phyloP scores from a whole-genome alignment of 1,140 invertebrate genomes.

The Phthorimaea operculella region DNA sequence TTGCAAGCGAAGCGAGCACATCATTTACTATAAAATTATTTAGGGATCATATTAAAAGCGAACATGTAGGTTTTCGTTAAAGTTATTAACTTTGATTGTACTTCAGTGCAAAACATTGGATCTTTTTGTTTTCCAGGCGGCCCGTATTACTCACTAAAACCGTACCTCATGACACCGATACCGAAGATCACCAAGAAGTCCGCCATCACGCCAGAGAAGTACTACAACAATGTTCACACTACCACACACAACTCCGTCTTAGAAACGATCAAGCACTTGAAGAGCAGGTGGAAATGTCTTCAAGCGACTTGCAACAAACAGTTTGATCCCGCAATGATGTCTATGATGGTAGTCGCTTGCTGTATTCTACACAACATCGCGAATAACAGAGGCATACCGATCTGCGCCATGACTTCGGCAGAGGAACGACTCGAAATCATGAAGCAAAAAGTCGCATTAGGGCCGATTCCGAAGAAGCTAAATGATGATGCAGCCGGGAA shows the following conservation, averaged over 20 bases:
- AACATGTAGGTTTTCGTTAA: too few species aligned
- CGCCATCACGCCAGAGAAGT: conserved; percentile 47
- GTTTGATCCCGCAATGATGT: conserved; percentile 40
- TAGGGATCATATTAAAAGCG: too few species aligned
- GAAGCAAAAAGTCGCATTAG: conserved; percentile 55
- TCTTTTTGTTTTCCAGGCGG: conserved; percentile 34
- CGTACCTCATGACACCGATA: conserved; percentile 52
- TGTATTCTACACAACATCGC: conserved; percentile 53
- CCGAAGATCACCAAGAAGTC: conserved; percentile 55
- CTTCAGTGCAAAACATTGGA: neutral
- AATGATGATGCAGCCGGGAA: conserved; percentile 34
- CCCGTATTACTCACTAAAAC: conserved; percentile 43
- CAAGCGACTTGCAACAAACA: conserved; percentile 52
- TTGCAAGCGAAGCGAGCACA: too few species aligned
- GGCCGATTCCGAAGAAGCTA: conserved; percentile 37
- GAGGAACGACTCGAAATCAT: conserved; percentile 51
- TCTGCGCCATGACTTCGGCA: conserved; percentile 36
- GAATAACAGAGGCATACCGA: conserved; percentile 28
- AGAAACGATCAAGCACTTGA: conserved; percentile 50
- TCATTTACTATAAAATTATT: too few species aligned
- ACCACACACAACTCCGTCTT: conserved; percentile 30
- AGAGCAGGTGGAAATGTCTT: conserved; percentile 52
- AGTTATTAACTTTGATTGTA: too few species aligned
- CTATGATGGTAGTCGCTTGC: conserved; percentile 47
- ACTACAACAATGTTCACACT: conserved; percentile 48